These are phyloP conservation scores for Caenorhabditis sp. DNA, from an alignment of 2,888 invertebrate species.

Conservation along the genomic window DNA sequence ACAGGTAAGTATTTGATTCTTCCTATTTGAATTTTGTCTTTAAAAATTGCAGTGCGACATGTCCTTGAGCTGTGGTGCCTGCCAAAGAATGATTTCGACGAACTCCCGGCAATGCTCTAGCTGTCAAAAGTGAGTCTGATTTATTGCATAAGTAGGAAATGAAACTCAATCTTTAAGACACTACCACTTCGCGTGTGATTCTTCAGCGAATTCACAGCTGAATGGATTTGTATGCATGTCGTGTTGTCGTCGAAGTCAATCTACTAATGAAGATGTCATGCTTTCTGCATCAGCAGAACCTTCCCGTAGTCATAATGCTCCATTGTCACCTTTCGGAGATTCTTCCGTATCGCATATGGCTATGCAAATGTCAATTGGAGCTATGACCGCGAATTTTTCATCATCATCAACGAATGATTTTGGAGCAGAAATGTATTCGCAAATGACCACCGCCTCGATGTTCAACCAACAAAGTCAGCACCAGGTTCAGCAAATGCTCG, in stretches of 20 bases:
- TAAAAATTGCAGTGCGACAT: conserved; percentile 28
- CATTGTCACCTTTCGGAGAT: conserved; percentile 44
- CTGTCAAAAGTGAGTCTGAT: conserved; percentile 53
- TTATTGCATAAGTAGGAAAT: neutral
- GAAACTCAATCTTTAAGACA: conserved; percentile 34
- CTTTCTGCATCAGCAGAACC: conserved; percentile 37
- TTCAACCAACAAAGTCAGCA: conserved; percentile 15
- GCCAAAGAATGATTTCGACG: conserved; percentile 26
- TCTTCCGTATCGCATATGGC: conserved; percentile 26
- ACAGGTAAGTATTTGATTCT: conserved; percentile 1
- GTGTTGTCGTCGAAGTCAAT: conserved; percentile 72
- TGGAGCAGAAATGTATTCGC: conserved; percentile 42
- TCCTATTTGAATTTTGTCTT: neutral
- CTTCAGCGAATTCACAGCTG: conserved; percentile 46
- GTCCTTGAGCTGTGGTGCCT: conserved; percentile 40
- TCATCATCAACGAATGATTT: conserved; percentile 25
- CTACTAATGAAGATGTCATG: conserved; percentile 66
- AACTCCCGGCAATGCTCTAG: conserved; percentile 46
- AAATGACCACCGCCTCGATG: conserved; percentile 11
- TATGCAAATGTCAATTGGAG: conserved; percentile 27
- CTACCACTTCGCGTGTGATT: conserved; percentile 61
- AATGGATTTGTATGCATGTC: conserved; percentile 92
- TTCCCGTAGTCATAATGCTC: conserved; percentile 11
- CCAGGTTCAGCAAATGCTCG: conserved; percentile 27
- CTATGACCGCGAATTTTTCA: conserved; percentile 35